Percentiles rank a stretch among this genome's conserved stretches.
Conservation (phyloP, 2,888 invertebrate genomes). For the Drosophila dives region DNA sequence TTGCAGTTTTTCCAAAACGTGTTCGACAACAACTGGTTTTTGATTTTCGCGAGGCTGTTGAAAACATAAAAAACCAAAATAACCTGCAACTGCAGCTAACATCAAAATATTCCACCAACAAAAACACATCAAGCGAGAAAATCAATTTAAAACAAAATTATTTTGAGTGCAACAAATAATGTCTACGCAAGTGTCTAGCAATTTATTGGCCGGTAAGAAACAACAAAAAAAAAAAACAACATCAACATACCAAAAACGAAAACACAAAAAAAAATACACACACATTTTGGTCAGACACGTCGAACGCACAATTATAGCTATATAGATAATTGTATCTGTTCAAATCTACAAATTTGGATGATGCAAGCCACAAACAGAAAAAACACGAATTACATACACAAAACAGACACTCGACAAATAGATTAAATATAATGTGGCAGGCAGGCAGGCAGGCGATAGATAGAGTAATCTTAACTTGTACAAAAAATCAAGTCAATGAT, state of each 20-base stretch:
- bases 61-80: constrained; percentile 6
- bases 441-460: neutral
- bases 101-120: constrained; percentile 22
- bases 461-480: neutral
- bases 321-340: constrained; percentile 15
- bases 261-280: neutral
- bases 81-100: constrained; percentile 36
- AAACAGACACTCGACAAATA: neutral
- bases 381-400: neutral
- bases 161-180: constrained; percentile 50
- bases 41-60: constrained; percentile 12
- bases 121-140: constrained; percentile 14
- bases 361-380: neutral
- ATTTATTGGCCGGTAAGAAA: constrained; percentile 79
- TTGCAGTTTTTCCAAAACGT: constrained; percentile 61
- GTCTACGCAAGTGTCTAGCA: constrained; percentile 81
- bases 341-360: constrained; percentile 10
- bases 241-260: constrained; percentile 34
- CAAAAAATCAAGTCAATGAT: neutral
- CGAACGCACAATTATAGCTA: constrained; percentile 29
- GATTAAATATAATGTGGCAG: neutral
- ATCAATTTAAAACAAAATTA: constrained; percentile 35
- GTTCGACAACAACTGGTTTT: constrained; percentile 68
- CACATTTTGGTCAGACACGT: constrained; percentile 49
- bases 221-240: constrained; percentile 4